Evolutionary conservation across 2,888 invertebrate genomes (phyloP).

Genomic region (Ochropleura plecta): DNA sequence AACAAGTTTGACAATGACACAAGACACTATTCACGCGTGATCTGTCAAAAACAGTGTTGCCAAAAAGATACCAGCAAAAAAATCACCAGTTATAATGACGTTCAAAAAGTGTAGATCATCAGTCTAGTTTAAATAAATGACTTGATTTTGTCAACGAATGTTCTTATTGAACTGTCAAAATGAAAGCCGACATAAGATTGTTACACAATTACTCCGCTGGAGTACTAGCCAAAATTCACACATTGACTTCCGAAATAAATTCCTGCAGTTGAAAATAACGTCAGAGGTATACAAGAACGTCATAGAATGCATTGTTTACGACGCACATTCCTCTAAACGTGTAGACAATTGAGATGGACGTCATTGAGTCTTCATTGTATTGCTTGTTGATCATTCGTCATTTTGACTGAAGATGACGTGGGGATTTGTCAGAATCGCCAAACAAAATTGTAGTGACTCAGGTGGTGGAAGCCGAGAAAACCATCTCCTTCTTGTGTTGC

Average conservation of each 20-base stretch:
- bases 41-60: too few species aligned
- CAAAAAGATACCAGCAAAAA: too few species aligned
- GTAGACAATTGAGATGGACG: constrained; percentile 36
- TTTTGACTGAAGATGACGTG: not conserved
- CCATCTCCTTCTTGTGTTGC: too few species aligned
- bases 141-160: too few species aligned
- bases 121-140: too few species aligned
- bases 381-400: not conserved
- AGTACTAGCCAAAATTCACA: not conserved
- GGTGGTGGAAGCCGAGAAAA: too few species aligned
- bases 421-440: not conserved
- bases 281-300: not conserved
- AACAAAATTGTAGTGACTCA: not conserved
- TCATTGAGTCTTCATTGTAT: constrained; percentile 33
- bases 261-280: constrained; percentile 4
- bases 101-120: too few species aligned
- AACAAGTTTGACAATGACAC: too few species aligned
- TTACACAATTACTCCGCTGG: not conserved
- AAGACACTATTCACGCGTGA: too few species aligned
- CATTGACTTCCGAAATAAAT: constrained; percentile 12
- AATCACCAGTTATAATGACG: too few species aligned
- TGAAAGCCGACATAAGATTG: too few species aligned
- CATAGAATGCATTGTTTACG: constrained; percentile 37
- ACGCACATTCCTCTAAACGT: not conserved
- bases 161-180: too few species aligned